Evolutionary conservation across 2,113 vertebrate genomes (phyloP).

Genomic region (Python bivittatus): DNA sequence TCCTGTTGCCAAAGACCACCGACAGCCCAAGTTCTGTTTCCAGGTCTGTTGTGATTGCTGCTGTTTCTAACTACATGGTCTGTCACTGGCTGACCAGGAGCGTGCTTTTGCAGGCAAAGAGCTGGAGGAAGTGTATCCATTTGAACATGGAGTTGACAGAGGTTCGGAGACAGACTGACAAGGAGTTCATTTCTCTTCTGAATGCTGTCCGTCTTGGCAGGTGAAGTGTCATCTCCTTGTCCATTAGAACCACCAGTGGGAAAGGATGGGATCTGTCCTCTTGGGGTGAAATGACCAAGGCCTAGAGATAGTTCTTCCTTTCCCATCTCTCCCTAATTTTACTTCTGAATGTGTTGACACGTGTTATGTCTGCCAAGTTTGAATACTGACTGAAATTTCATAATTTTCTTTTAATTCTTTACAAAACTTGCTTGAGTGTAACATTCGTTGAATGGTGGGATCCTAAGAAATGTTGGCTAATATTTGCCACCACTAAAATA

Average conservation of each 20-base stretch:
- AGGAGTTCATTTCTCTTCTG: constrained; percentile 87
- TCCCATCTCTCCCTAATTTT: neutral
- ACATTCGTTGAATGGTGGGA: neutral
- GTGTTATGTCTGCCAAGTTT: neutral
- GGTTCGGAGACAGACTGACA: constrained; percentile 89
- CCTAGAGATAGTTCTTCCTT: neutral
- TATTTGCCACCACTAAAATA: neutral
- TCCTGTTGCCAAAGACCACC: constrained; percentile 84
- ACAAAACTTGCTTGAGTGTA: neutral
- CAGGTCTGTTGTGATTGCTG: constrained; percentile 76
- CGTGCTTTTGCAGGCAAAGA: constrained; percentile 79
- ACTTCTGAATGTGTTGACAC: neutral
- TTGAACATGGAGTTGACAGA: constrained; percentile 92
- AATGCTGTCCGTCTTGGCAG: constrained; percentile 90
- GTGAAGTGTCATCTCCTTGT: constrained; percentile 62
- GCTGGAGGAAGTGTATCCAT: constrained; percentile 90
- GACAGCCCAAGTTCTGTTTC: constrained; percentile 88
- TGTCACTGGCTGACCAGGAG: neutral
- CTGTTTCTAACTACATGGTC: neutral
- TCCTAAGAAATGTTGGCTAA: neutral
- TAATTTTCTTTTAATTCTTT: neutral
- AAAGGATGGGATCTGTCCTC: neutral
- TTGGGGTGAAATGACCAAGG: neutral
- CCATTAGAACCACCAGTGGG: neutral
- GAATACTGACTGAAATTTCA: neutral